These are phyloP conservation scores for Spatula clypeata DNA, from an alignment of 2,797 vertebrate genomes.

Conservation along the genomic window DNA sequence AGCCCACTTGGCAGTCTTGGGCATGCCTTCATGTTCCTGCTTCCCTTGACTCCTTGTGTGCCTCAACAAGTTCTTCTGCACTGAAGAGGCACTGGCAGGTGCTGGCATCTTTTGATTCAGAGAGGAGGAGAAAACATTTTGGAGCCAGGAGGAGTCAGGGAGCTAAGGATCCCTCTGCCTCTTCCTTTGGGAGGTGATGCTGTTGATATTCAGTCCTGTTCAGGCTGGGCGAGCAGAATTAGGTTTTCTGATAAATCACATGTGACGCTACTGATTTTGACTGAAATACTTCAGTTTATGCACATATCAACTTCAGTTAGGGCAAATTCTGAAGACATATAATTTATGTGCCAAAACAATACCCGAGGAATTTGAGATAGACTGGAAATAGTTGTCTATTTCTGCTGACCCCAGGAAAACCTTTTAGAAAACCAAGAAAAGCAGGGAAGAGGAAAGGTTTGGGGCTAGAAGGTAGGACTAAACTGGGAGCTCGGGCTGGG, in stretches of 20 bases:
- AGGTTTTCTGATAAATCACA: background rate
- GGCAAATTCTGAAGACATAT: background rate
- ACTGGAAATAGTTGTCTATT: background rate
- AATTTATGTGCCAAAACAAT: background rate
- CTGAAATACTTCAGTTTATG: background rate
- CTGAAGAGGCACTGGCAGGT: background rate
- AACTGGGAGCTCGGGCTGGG: fast-evolving
- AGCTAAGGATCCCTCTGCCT: background rate
- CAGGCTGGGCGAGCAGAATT: background rate
- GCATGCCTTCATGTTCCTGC: background rate
- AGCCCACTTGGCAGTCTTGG: background rate
- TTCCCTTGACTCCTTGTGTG: fast-evolving
- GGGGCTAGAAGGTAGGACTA: background rate
- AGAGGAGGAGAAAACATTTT: background rate
- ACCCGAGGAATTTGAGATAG: background rate
- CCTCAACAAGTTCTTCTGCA: background rate
- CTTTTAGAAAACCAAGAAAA: background rate
- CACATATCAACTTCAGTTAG: background rate
- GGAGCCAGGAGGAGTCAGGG: background rate
- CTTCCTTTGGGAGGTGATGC: background rate
- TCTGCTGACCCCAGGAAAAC: background rate
- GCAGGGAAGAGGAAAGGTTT: background rate
- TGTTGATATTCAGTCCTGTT: background rate
- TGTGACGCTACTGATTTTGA: background rate
- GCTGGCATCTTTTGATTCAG: background rate